Percentiles rank a stretch among this genome's conserved stretches.
These are phyloP conservation scores for Platyscapa corneri DNA, from an alignment of 1,140 invertebrate species.

Conservation along the genomic window DNA sequence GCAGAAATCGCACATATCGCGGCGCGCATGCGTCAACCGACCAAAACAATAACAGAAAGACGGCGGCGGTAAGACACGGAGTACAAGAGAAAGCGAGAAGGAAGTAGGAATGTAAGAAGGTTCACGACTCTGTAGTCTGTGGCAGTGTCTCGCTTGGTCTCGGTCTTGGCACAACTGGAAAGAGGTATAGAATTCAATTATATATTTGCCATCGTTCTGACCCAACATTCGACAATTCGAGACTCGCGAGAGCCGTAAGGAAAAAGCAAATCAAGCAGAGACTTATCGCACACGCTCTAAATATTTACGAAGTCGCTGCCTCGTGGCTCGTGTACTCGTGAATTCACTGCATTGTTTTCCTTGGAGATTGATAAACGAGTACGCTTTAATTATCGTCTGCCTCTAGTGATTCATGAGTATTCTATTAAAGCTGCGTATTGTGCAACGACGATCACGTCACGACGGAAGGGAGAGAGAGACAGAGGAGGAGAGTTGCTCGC, in stretches of 20 bases:
- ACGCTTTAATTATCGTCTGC: not conserved
- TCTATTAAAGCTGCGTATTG: constrained; percentile 38
- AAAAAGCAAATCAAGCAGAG: not conserved
- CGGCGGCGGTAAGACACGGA: constrained; percentile 20
- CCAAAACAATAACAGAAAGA: constrained; percentile 72
- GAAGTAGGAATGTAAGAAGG: constrained; percentile 67
- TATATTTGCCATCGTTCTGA: not conserved
- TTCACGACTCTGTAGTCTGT: constrained; percentile 63
- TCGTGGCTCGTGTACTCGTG: not conserved
- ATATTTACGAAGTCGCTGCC: not conserved
- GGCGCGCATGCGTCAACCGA: constrained; percentile 68
- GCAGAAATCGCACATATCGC: not conserved
- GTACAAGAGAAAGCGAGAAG: constrained; percentile 41
- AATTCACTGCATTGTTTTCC: not conserved
- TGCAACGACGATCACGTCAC: constrained; percentile 22
- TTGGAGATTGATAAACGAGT: not conserved
- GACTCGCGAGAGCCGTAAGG: not conserved
- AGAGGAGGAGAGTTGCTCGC: not conserved
- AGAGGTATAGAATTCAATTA: not conserved
- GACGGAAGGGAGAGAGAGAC: not conserved
- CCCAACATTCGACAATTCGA: not conserved
- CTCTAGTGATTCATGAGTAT: not conserved
- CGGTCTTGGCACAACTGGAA: not conserved
- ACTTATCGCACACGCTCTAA: not conserved
- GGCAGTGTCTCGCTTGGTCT: constrained; percentile 30